A percentile compares a stretch with the other conserved stretches of the same genome.
Conservation (phyloP, 2,113 vertebrate genomes). For the Gobius niger region DNA sequence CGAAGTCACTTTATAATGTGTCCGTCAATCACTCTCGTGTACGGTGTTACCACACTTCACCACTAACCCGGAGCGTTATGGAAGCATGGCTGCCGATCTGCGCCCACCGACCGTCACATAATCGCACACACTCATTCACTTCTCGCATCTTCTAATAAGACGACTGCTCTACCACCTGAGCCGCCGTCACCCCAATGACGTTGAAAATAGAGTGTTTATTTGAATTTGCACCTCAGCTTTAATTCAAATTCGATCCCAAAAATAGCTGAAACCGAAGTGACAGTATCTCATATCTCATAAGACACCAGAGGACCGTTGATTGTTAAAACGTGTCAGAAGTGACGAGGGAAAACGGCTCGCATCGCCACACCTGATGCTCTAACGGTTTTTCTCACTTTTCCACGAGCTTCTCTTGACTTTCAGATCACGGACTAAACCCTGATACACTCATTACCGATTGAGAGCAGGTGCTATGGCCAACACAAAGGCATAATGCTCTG, state of each 20-base stretch:
- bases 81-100: no score
- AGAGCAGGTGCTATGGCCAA: conserved; percentile 73
- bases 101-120: no score
- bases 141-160: no score
- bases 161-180: no score
- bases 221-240: neutral
- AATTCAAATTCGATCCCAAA: neutral
- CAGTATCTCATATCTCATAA: neutral
- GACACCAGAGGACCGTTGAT: neutral
- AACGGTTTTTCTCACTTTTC: conserved; percentile 27
- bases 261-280: neutral
- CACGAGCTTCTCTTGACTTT: conserved; percentile 39
- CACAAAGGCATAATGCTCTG: conserved; percentile 59
- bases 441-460: conserved; percentile 60
- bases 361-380: conserved; percentile 27
- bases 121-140: no score
- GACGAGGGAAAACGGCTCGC: conserved; percentile 35
- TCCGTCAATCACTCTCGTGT: no score
- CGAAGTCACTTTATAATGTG: no score
- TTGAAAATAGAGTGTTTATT: no score
- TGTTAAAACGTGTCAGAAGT: conserved; percentile 29
- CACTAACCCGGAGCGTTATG: no score
- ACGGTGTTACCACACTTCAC: no score
- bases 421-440: conserved; percentile 49
- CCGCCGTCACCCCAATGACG: no score